A percentile compares a stretch with the other conserved stretches of the same genome.
Conservation (phyloP, 2,113 vertebrate species). For the Platycercus adscitus region DNA sequence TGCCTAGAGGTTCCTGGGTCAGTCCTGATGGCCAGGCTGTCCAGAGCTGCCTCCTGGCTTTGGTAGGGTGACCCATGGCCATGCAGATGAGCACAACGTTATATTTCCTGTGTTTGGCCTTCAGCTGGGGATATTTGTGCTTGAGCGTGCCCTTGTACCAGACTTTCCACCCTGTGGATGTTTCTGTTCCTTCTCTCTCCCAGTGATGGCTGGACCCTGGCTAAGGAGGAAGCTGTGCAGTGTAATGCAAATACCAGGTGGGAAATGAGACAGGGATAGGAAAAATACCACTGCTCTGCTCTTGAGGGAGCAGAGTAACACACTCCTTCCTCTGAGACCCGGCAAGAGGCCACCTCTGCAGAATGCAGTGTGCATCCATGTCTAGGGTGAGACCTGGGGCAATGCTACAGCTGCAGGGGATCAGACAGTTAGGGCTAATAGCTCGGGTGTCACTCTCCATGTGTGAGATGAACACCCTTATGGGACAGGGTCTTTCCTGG, state of each 20-base stretch:
- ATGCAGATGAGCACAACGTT: background rate
- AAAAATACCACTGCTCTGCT: background rate
- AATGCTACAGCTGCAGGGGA: background rate
- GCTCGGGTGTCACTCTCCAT: rapidly evolving
- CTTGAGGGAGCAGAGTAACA: background rate
- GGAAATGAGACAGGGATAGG: background rate
- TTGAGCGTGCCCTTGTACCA: background rate
- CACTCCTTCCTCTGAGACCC: background rate
- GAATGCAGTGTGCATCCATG: background rate
- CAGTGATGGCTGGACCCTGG: background rate
- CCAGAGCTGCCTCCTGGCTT: background rate
- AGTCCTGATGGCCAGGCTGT: background rate
- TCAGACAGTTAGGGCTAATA: background rate
- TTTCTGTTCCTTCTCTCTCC: background rate
- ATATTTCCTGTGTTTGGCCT: background rate
- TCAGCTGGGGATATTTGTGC: background rate
- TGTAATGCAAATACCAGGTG: background rate
- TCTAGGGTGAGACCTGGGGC: background rate
- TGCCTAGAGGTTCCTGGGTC: background rate
- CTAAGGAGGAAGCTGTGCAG: background rate
- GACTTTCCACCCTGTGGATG: background rate
- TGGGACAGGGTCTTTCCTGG: background rate
- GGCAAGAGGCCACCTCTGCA: background rate
- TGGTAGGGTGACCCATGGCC: background rate
- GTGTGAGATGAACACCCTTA: background rate